phyloP scores from a whole-genome alignment of 2,888 invertebrate species.

The Lochmaea capreae region DNA sequence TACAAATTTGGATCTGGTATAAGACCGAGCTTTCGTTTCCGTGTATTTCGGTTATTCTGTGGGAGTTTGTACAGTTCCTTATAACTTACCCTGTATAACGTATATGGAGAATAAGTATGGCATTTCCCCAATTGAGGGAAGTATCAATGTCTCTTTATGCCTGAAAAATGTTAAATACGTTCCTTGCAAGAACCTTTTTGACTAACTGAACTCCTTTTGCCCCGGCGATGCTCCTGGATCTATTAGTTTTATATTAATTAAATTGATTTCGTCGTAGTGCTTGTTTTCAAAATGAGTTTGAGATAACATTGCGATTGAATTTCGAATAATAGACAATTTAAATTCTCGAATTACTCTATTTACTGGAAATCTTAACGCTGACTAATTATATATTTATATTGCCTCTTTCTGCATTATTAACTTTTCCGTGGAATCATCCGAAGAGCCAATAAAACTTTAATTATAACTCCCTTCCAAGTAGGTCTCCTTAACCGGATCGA shows the following conservation, averaged over 20 bases:
- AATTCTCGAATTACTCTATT: constrained; percentile 34
- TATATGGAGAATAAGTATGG: too few relatives aligned
- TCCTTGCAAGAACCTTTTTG: too few relatives aligned
- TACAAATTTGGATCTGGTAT: too few relatives aligned
- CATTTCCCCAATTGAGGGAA: too few relatives aligned
- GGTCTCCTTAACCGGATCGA: constrained; percentile 31
- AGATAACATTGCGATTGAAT: constrained; percentile 7
- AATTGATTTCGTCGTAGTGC: background rate
- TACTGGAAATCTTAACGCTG: constrained; percentile 34
- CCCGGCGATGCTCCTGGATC: too few relatives aligned
- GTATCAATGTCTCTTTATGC: too few relatives aligned
- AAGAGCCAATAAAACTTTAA: constrained; percentile 40
- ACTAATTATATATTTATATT: constrained; percentile 42
- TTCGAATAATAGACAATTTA: constrained; percentile 27
- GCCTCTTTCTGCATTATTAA: constrained; percentile 42
- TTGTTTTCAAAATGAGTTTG: background rate
- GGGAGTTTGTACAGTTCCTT: too few relatives aligned
- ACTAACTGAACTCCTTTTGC: too few relatives aligned
- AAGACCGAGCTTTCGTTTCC: too few relatives aligned
- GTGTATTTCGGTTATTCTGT: too few relatives aligned
- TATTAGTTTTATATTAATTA: background rate
- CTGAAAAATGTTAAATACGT: too few relatives aligned
- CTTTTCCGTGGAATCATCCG: constrained; percentile 37
- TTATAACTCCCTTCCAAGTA: constrained; percentile 34
- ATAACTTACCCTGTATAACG: too few relatives aligned